Evolutionary conservation across 2,113 vertebrate species (phyloP).

Genomic region (Callopanchax toddi): DNA sequence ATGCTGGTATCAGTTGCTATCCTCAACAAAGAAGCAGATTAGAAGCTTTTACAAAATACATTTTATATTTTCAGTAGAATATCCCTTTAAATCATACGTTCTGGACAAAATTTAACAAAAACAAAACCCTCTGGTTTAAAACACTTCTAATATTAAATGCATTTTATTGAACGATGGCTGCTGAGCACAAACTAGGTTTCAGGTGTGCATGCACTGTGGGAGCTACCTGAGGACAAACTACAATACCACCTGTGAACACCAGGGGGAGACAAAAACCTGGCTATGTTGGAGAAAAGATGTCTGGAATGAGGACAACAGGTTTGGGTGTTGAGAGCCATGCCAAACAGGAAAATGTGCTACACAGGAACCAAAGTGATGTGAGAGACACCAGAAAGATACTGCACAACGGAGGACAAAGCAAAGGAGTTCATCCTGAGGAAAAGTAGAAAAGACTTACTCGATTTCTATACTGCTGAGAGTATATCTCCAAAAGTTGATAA

Average conservation of each 20-base stretch:
- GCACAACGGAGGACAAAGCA: slow-evolving; percentile 19
- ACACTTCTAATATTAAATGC: background rate
- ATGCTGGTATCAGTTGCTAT: background rate
- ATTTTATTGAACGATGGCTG: background rate
- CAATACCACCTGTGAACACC: slow-evolving; percentile 36
- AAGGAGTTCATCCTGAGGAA: slow-evolving; percentile 43
- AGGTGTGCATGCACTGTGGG: slow-evolving; percentile 54
- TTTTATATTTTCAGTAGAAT: slow-evolving; percentile 30
- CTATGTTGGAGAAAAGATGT: slow-evolving; percentile 12
- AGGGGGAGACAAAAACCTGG: slow-evolving; percentile 46
- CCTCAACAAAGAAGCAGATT: too few species aligned
- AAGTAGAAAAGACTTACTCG: slow-evolving; percentile 79
- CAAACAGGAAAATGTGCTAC: slow-evolving; percentile 34
- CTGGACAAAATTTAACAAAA: too few species aligned
- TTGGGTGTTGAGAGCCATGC: slow-evolving; percentile 63
- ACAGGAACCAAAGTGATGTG: slow-evolving; percentile 22
- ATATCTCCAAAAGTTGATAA: slow-evolving; percentile 78
- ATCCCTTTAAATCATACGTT: slow-evolving; percentile 32
- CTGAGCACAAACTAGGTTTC: background rate
- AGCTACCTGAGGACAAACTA: slow-evolving; percentile 13
- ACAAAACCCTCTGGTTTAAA: background rate
- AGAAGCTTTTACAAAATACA: background rate
- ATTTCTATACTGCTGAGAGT: slow-evolving; percentile 82
- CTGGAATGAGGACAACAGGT: slow-evolving; percentile 30
- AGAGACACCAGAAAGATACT: background rate